A percentile compares a stretch with the other conserved stretches of the same genome.
Conservation (phyloP, 1,140 invertebrate species). For the Lineus longissimus region DNA sequence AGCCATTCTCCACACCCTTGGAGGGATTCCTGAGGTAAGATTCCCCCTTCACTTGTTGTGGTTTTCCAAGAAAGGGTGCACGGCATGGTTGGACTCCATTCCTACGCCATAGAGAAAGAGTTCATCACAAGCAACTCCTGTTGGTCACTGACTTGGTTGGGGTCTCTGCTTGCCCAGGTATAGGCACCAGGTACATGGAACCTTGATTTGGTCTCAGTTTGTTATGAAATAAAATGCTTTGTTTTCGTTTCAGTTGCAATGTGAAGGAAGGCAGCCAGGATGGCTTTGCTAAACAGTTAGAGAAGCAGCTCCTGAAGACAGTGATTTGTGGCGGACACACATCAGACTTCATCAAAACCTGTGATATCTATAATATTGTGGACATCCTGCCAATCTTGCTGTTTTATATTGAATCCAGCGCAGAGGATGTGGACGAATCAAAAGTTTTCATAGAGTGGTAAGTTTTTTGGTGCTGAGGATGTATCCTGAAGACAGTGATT, state of each 20-base stretch:
- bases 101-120: no score
- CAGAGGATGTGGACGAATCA: constrained; percentile 24
- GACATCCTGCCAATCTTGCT: constrained; percentile 25
- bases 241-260: constrained; percentile 1
- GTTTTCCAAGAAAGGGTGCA: no score
- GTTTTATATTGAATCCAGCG: constrained; percentile 24
- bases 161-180: no score
- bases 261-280: not conserved
- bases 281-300: not conserved
- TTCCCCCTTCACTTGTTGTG: no score
- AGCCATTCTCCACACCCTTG: not conserved
- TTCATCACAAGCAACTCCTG: no score
- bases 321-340: not conserved
- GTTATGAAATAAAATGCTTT: no score
- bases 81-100: no score
- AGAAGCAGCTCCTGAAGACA: constrained; percentile 3
- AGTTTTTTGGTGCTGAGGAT: not conserved
- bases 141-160: no score
- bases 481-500: not conserved
- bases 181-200: no score
- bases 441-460: constrained; percentile 28
- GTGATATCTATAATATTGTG: not conserved
- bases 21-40: constrained; percentile 2
- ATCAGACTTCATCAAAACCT: not conserved
- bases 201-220: no score